A percentile compares a stretch with the other conserved stretches of the same genome.
These are phyloP conservation scores for Neofelis nebulosa DNA, from an alignment of 2,113 vertebrate genomes.

Conservation along the genomic window DNA sequence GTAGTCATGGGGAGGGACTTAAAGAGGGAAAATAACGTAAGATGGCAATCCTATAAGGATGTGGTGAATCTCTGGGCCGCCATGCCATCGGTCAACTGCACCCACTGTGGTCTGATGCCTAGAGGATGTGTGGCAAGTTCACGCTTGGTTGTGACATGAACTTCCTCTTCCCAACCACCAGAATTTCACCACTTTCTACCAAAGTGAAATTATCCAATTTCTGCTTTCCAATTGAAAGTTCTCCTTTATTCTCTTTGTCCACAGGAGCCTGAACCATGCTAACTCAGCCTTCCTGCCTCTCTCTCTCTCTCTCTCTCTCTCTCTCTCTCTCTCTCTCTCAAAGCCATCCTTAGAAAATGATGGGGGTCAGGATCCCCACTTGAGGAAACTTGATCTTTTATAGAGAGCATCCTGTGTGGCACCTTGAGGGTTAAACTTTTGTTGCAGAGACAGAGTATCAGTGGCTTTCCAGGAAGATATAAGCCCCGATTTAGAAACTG, in stretches of 20 bases:
- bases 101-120: not conserved
- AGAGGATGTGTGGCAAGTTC: accelerated
- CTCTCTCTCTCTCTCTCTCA: not conserved
- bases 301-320: not conserved
- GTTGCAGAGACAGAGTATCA: not conserved
- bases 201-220: not conserved
- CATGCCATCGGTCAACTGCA: no score
- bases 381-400: not conserved
- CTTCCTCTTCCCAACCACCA: not conserved
- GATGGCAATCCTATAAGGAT: not conserved
- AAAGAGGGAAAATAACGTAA: not conserved
- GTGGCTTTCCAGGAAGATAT: not conserved
- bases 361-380: not conserved
- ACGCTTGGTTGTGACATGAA: not conserved
- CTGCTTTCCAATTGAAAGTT: not conserved
- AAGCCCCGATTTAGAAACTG: slow-evolving; percentile 53
- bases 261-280: not conserved
- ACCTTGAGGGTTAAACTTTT: slow-evolving; percentile 60
- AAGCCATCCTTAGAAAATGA: not conserved
- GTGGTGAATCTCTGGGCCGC: not conserved
- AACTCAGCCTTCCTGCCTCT: not conserved
- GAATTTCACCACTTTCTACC: not conserved
- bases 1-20: not conserved
- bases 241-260: not conserved
- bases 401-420: not conserved